Evolutionary conservation across 2,888 invertebrate species (phyloP), one percentile per base, ranked within the genome.

Genomic region (Notodonta ziczac): DNA sequence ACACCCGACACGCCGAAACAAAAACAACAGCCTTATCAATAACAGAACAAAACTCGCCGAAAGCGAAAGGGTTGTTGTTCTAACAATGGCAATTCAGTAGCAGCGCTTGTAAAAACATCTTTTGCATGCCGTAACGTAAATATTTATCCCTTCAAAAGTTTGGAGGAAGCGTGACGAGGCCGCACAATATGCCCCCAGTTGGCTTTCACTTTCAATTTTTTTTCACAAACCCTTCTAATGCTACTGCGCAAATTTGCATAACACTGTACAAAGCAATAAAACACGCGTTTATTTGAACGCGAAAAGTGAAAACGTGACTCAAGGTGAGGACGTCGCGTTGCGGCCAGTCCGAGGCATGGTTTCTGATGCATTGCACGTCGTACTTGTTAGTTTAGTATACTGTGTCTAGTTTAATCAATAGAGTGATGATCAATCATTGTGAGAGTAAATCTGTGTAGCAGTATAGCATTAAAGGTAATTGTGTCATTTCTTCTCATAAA

Each of bases 291-390:
- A 86, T 90, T 89, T 89, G 81, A 78, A 83, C 80, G 87, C 87
- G 85, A 90, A 92, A 91, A 93, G 93, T 91, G 93, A 93, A 93
- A 93, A 89, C 92, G 78, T 73, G 80, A 89, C 86, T 88, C 86
- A 88, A 88, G 88, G 87, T 86, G 78, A 85, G 74, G 76, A 62
- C 73, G 64, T 67, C 68, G 67, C 67, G 76, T 72, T 73, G 69
- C 78, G 74, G 84, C 79, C 91, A 93, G 93, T 93, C 81, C 74
- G 78, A 76, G 82, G 81, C 84, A 85, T 75, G 88, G 78, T 86
- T 87, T 87, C 85, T 88, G 80, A 77, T 82, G 86, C 76, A 82
- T 72, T 85, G 77, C 87, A 93, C 92, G 93, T 85, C 65, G 35
- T 42, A 58, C 35, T 13, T 39, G 54, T 14, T 54, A 54, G 32